Evolutionary conservation across 1,140 invertebrate genomes (phyloP), one percentile per base, ranked within the genome.

Genomic region (Drosophila seguyi): DNA sequence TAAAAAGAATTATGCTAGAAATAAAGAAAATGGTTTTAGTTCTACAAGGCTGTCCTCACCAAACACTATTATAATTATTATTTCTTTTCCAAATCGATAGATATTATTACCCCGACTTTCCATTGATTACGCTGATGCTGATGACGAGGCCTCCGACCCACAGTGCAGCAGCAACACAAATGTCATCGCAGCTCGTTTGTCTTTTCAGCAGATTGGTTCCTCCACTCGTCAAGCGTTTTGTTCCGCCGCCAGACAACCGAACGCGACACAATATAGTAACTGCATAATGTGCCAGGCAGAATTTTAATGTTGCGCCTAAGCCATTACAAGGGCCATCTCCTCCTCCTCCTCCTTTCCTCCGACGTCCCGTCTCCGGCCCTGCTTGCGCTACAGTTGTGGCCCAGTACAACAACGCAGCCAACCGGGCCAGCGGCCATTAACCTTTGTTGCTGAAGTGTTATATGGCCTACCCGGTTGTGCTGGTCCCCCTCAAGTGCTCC

Each of bases 251-350:
- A 60, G 47, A 62, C 69, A 48, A 53, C 55, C 13, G 25, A 59
- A 50, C 53, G n/a, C 55, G 59, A 44, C 72, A 39, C 61, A 76
- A 67, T 52, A 55, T 44, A 53, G 58, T 67, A 76, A 76, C 73
- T 77, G 73, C 74, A 77, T 77, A 77, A 68, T 36, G 47, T 48
- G 44, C 65, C 56, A 55, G 62, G 75, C 50, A 41, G 73, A 77
- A 77, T 77, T 77, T 60, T 68, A 77, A 77, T 77, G 62, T 68
- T 60, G 73, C 59, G 62, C 36, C 63, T 77, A 60, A 77, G 75
- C 73, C 65, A 68, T 77, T 68, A 77, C 55, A 60, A 76, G 61
- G 53, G 55, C 74, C 74, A 76, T 76, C 72, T 75, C 38, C 72
- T 75, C 47, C 41, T 34, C n/a, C n/a, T n/a, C n/a, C 52, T 75